These are phyloP conservation scores for Apogon hyalosoma DNA, from an alignment of 2,797 vertebrate genomes.

Conservation along the genomic window DNA sequence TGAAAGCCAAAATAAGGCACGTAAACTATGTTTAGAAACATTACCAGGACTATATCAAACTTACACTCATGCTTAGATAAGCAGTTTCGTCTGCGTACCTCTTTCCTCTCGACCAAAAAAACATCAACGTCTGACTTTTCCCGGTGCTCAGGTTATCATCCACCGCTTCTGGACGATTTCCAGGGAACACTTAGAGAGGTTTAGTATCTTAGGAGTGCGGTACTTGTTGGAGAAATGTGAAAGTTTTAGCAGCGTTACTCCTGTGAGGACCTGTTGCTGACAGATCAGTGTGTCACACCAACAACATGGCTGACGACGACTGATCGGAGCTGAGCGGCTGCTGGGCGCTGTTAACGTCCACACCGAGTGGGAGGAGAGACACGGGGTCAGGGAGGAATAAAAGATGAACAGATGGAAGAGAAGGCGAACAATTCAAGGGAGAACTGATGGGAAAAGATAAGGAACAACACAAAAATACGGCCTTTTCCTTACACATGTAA, in stretches of 20 bases:
- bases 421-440: conserved; percentile 17
- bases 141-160: conserved; percentile 13
- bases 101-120: conserved; percentile 52
- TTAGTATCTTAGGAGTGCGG: conserved; percentile 4
- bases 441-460: conserved; percentile 13
- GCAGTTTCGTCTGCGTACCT: conserved; percentile 72
- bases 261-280: conserved; percentile 80
- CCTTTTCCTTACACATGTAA: not conserved
- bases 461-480: too few relatives aligned
- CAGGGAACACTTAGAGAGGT: not conserved
- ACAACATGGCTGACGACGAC: conserved; percentile 83
- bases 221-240: not conserved
- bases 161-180: conserved; percentile 15
- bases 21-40: not conserved
- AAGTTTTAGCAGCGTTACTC: conserved; percentile 31
- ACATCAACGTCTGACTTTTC: conserved; percentile 42
- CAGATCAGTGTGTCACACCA: conserved; percentile 76
- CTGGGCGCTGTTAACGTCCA: conserved; percentile 60
- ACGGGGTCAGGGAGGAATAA: not conserved
- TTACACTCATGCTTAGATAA: conserved; percentile 67
- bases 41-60: conserved; percentile 47
- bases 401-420: conserved; percentile 31
- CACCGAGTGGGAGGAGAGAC: conserved; percentile 55
- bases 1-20: not conserved
- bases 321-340: conserved; percentile 39